Base-by-base conservation (phyloP, 2,113 vertebrate species). In the Charadrius vociferus region DNA sequence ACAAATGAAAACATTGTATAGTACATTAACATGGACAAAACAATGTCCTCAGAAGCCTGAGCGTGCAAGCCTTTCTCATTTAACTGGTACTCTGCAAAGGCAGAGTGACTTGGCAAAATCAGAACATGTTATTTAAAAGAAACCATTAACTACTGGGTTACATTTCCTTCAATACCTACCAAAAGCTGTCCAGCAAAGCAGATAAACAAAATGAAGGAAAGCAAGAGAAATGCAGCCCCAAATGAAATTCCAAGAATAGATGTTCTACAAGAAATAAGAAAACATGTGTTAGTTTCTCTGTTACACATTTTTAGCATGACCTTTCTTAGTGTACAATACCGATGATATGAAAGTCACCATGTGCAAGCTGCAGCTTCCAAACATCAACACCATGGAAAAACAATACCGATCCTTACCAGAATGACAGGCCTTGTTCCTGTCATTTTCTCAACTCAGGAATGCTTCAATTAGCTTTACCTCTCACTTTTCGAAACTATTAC, bases 121-220 rank as follows among this genome's bases (percentile, higher is more conserved):
- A 61, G 56, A 80, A 80, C 32, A 65, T 2, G 1, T 63, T 70
- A 83, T 62, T 80, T 73, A 78, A 80, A 74, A 80, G 47, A 79
- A 55, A 50, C 6, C 21, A 67, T 79, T 49, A 65, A 59, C 41
- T 43, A 88, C 52, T 71, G 36, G 77, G 58, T 87, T 58, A 86
- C 23, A 61, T 58, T 95, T 90, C 67, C 41, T 80, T 94, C 65
- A 95, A 90, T 96, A 99, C 99, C 93, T 98, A 99, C 99, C 99
- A 99, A 87, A 45, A 99, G 98, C 93, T 99, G 99, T 90, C 99
- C 99, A 87, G 99, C 98, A 73, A 99, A 99, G 97, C 99, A 99
- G 96, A 99, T 98, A 83, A 99, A 98, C 52, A 99, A 98, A 96
- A 99, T 99, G 87, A 99, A 96, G 91, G 98, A 99, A 13, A 99